phyloP scores from a whole-genome alignment of 2,888 invertebrate genomes.

The Pteria penguin region DNA sequence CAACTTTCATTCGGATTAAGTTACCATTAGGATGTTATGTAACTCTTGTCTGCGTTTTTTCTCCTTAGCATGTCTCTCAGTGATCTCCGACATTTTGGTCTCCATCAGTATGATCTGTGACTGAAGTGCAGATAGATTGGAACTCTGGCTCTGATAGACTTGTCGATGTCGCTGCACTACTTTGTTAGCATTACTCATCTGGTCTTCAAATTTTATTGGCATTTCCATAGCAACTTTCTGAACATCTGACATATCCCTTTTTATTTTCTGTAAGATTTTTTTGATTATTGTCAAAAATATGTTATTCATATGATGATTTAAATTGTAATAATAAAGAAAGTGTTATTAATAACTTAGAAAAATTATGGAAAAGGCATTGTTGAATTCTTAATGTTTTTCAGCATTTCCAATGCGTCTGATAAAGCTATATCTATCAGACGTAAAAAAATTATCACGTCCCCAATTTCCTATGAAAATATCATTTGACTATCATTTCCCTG shows the following conservation, averaged over 20 bases:
- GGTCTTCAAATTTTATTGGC: slow-evolving; percentile 62
- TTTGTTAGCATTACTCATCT: slow-evolving; percentile 60
- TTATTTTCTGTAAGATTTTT: slow-evolving; percentile 50
- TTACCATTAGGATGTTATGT: slow-evolving; percentile 75
- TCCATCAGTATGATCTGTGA: slow-evolving; percentile 64
- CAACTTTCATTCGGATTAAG: too few relatives aligned
- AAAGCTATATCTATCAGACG: too few relatives aligned
- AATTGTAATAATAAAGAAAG: too few relatives aligned
- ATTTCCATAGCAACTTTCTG: slow-evolving; percentile 59
- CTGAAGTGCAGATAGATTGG: slow-evolving; percentile 67
- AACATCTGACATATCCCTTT: slow-evolving; percentile 57
- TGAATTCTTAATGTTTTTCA: too few relatives aligned
- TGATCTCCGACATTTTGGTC: slow-evolving; percentile 62
- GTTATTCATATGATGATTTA: too few relatives aligned
- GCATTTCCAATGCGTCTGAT: too few relatives aligned
- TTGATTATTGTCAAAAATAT: too few relatives aligned
- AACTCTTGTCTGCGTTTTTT: slow-evolving; percentile 71
- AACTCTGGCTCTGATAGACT: slow-evolving; percentile 63
- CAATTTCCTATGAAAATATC: too few relatives aligned
- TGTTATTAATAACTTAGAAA: too few relatives aligned
- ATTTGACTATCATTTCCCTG: too few relatives aligned
- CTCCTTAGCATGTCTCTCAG: slow-evolving; percentile 70
- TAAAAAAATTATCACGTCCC: too few relatives aligned
- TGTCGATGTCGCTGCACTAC: slow-evolving; percentile 65
- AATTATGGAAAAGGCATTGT: too few relatives aligned